Conservation (phyloP, 2,888 invertebrate genomes). For the Heliconius hortense region DNA sequence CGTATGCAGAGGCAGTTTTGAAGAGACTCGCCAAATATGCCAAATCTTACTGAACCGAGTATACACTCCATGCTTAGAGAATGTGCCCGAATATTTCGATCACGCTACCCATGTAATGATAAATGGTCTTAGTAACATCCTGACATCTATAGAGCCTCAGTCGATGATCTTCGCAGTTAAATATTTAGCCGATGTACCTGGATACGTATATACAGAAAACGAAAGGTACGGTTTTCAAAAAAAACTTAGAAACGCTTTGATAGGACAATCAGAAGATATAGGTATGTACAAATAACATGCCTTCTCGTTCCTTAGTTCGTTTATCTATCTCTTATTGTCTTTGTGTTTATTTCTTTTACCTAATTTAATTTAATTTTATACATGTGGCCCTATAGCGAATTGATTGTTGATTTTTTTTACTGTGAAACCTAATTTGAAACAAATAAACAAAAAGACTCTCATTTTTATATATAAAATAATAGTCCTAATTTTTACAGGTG, state of each 20-base stretch:
- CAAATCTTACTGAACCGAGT: slow-evolving; percentile 77
- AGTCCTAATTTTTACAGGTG: slow-evolving; percentile 40
- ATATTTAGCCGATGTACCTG: slow-evolving; percentile 74
- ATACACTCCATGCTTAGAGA: slow-evolving; percentile 79
- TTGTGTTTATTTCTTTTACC: background rate
- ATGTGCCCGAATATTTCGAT: slow-evolving; percentile 79
- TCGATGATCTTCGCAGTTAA: slow-evolving; percentile 74
- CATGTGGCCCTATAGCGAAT: too few relatives aligned
- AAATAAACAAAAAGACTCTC: too few relatives aligned
- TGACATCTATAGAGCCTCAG: slow-evolving; percentile 74
- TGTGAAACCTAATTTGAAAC: too few relatives aligned
- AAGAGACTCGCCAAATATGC: slow-evolving; percentile 82
- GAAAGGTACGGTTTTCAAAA: slow-evolving; percentile 45
- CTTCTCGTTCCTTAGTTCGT: background rate
- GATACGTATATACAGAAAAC: slow-evolving; percentile 62
- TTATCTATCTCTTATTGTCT: too few relatives aligned
- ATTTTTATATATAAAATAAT: background rate
- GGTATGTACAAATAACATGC: slow-evolving; percentile 38
- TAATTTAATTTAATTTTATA: background rate
- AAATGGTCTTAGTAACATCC: slow-evolving; percentile 83
- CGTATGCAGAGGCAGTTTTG: slow-evolving; percentile 81
- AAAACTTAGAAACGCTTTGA: slow-evolving; percentile 41
- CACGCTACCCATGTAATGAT: slow-evolving; percentile 82
- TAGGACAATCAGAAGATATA: slow-evolving; percentile 42
- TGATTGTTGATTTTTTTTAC: background rate